Evolutionary conservation across 2,797 vertebrate species (phyloP), one percentile per base, ranked within the genome.

Genomic region (Alca torda): DNA sequence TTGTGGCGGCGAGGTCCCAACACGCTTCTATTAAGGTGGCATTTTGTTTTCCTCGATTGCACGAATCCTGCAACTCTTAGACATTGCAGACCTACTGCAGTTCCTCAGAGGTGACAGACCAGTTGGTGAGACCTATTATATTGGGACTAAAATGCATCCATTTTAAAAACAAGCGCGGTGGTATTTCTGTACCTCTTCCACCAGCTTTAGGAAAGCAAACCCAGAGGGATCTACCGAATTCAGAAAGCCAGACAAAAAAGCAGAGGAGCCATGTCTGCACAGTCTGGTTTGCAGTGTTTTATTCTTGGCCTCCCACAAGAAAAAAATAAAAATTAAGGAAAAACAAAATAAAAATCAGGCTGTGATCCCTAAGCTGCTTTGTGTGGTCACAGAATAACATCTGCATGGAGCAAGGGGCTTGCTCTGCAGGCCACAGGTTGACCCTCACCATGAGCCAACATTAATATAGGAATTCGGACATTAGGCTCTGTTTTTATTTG

Each of bases 401-500:
- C 92, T 95, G 93, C 88, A 90, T 10, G 33, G 88, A 96, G 94
- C 78, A 87, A 92, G 94, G 90, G 86, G 81, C 80, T 95, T 1
- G 2, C 90, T 90, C 78, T 56, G 84, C 3, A 0, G 85, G 92
- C 81, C 94, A 89, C 88, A 74, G 86, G 81, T 82, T 93, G 88
- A 90, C 85, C 84, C 81, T 87, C n/a, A 3, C 81, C 6, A 7
- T 15, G 75, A 90, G 93, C 96, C 93, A 95, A 97, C 86, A 87
- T 73, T 77, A 97, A 94, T 64, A 93, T 84, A 94, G 69, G 90
- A 93, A 95, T 93, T 85, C 30, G 9, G 93, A 95, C 84, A 68
- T 54, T 39, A 94, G 85, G 89, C 61, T 79, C 80, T 89, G 89
- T 95, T 96, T 96, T 95, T 14, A 89, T 92, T 95, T 95, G 92